Base-by-base conservation (phyloP, 2,797 vertebrate genomes). In the Propithecus deckenii region DNA sequence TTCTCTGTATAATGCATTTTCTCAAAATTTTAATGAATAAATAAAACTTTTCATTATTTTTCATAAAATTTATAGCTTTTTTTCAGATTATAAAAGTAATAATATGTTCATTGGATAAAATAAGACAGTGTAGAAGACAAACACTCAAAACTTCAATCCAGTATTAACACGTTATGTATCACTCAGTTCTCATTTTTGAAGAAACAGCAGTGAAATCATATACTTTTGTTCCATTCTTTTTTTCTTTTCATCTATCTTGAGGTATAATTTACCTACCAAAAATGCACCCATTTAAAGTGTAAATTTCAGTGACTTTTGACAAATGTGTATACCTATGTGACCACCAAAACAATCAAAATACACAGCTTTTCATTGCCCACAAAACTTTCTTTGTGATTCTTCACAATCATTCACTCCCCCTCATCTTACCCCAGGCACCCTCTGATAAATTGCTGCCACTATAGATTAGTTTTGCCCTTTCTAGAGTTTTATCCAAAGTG, bases 291-390 rank as follows among this genome's bases (percentile, higher is more conserved):
- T 41, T 72, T 88, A 32, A 74, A 71, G 5, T 89, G 7, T 84
- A 71, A 76, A 72, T 92, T 75, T 87, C 63, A 75, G 0, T 87
- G 28, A 81, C 59, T 95, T 94, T 97, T 86, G n/a, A 20, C 38
- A 92, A 65, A 50, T 48, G 10, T 35, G 5, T 38, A 46, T 8
- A 32, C 28, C 38, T 50, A 2, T 78, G 38, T 83, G 65, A 35
- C 32, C 46, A 57, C 46, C 1, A 22, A 2, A 17, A 9, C 11
- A 78, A 0, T 80, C 50, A 76, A 65, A 5, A 43, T 43, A 23
- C 5, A 28, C 23, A 63, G 7, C 38, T 67, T 71, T 65, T 67
- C 23, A 23, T 79, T 43, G 55, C 25, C 69, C 61, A 48, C 10
- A 71, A 35, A 89, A 48, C 75, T 38, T 63, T 59, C 7, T 52